phyloP scores from a whole-genome alignment of 35 echinoderm and acorn worm species.

The Antedon bifida region DNA sequence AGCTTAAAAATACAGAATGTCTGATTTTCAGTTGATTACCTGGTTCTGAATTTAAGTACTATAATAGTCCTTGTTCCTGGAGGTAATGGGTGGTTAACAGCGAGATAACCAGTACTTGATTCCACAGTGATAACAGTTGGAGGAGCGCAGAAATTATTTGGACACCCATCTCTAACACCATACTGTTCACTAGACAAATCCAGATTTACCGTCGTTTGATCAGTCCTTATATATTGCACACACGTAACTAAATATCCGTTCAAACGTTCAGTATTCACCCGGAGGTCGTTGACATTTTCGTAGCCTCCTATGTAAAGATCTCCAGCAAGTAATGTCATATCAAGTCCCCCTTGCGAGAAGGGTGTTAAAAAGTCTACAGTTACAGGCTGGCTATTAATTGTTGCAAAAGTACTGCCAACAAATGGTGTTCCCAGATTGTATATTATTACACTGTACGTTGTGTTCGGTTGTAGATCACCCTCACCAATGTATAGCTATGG shows the following conservation, averaged over 20 bases:
- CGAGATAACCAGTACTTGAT: slow-evolving; percentile 39
- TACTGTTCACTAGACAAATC: slow-evolving; percentile 30
- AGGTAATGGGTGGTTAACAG: slow-evolving; percentile 36
- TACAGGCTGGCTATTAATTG: slow-evolving; percentile 28
- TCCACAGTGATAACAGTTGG: slow-evolving; percentile 61
- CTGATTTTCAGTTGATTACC: no score
- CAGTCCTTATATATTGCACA: slow-evolving; percentile 62
- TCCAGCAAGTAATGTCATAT: slow-evolving; percentile 62
- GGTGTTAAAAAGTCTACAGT: slow-evolving; percentile 85
- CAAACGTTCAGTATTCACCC: slow-evolving; percentile 89
- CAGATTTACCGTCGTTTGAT: slow-evolving; percentile 41
- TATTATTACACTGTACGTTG: slow-evolving; percentile 57
- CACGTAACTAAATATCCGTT: slow-evolving; percentile 94
- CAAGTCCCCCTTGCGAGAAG: slow-evolving; percentile 41
- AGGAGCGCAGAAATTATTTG: slow-evolving; percentile 71
- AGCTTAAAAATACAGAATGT: no score
- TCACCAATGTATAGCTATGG: slow-evolving; percentile 73
- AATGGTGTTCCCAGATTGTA: slow-evolving; percentile 55
- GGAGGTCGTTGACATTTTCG: slow-evolving; percentile 50
- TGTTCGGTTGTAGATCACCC: slow-evolving; percentile 50
- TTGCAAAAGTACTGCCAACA: slow-evolving; percentile 52
- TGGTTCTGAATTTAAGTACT: slow-evolving; percentile 68
- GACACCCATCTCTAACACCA: slow-evolving; percentile 77
- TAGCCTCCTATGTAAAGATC: slow-evolving; percentile 80
- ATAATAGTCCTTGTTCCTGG: slow-evolving; percentile 79